phyloP scores from a whole-genome alignment of 1,140 invertebrate species.

The Achatina immaculata region DNA sequence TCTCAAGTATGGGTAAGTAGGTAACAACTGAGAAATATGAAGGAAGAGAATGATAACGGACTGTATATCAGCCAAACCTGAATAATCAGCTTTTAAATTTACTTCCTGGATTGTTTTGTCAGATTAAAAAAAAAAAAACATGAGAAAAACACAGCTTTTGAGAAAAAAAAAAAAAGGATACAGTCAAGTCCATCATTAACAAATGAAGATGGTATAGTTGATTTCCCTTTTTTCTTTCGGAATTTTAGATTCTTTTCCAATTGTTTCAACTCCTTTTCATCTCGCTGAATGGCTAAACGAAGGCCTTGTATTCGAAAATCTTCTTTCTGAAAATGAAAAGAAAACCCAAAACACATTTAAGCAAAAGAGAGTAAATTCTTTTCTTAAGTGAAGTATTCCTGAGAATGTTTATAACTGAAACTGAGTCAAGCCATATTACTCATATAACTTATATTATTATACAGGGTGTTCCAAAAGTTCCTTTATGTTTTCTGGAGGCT shows the following conservation, averaged over 20 bases:
- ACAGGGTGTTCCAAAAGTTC: too few relatives aligned
- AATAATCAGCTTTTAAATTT: too few relatives aligned
- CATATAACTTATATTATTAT: too few relatives aligned
- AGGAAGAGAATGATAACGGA: too few relatives aligned
- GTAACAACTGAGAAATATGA: too few relatives aligned
- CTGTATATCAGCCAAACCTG: too few relatives aligned
- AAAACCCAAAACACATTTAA: background rate
- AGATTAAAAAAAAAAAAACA: too few relatives aligned
- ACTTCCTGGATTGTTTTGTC: too few relatives aligned
- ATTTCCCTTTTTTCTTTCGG: slow-evolving; percentile 23
- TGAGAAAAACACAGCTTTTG: too few relatives aligned
- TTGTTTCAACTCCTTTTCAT: slow-evolving; percentile 36
- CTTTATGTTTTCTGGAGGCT: too few relatives aligned
- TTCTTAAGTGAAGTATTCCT: background rate
- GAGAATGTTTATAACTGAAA: background rate
- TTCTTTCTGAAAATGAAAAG: slow-evolving; percentile 5
- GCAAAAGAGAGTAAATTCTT: background rate
- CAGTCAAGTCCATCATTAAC: slow-evolving; percentile 34
- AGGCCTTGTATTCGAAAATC: slow-evolving; percentile 26
- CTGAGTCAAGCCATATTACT: background rate
- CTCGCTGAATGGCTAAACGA: slow-evolving; percentile 23
- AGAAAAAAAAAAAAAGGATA: too few relatives aligned
- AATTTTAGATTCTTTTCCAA: slow-evolving; percentile 35
- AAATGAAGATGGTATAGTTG: slow-evolving; percentile 32
- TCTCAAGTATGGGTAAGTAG: too few relatives aligned